Evolutionary conservation across 1,140 invertebrate species (phyloP), one percentile per base, ranked within the genome.

Genomic region (Aphis gossypii): DNA sequence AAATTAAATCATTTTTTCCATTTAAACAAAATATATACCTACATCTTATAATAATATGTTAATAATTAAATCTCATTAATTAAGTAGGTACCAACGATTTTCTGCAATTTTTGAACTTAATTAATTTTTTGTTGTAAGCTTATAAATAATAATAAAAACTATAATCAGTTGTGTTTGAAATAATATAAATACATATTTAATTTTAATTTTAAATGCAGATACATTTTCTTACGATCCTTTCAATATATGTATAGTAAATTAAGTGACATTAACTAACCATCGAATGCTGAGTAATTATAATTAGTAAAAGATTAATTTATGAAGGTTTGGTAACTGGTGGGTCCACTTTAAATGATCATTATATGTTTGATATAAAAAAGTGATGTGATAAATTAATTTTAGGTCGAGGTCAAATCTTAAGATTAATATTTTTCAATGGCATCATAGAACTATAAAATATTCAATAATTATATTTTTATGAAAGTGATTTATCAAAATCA

Each of bases 341-440:
- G 38, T 44, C 89, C 8, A 44, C 25, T n/a, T 90, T 89, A 25
- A 89, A 89, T 38, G n/a, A 68, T 60, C 54, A 90, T 90, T 30
- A 68, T 68, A 23, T 51, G 18, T 44, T 90, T 90, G 51, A 90
- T 90, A 60, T 90, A 60, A 90, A 60, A 68, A 90, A 60, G 54
- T 90, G 35, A 68, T 68, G 25, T 90, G 23, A 41, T 90, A 68
- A 60, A 68, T 90, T 68, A 90, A 18, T 90, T 90, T 41, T 90
- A 41, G 89, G 89, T 90, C 56, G 89, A 90, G 89, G 89, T 90
- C 18, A 44, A 90, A 68, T 68, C 18, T 60, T 41, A 60, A 89
- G 87, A 60, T 90, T 90, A 90, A 30, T 60, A 44, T 60, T 90
- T 54, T 90, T 60, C 54, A 90, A 60, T 90, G 25, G 51, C 88